Evolutionary conservation across 1,140 invertebrate genomes (phyloP), one percentile per base, ranked within the genome.

Genomic region (Neomicropteryx cornuta): DNA sequence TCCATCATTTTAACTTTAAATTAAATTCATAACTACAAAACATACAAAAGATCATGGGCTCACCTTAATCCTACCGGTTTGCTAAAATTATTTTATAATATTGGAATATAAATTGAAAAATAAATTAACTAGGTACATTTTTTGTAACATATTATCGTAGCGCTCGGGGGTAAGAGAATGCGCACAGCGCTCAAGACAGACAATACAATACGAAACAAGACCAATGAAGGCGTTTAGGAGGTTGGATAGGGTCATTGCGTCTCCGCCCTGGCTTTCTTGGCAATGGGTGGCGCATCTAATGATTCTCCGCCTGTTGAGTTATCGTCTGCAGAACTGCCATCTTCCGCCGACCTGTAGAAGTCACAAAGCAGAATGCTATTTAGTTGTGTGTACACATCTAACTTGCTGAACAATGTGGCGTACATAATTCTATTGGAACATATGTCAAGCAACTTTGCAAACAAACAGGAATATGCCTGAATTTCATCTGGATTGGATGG

Each of bases 101-200:
- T 65, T 64, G n/a, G n/a, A n/a, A n/a, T n/a, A n/a, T n/a, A 64
- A 69, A 69, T 67, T 66, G 57, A 63, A 67, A 65, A 69, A 69
- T 69, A 69, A 69, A 69, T 69, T 69, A 69, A 58, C 66, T 69
- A 69, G 66, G 64, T 68, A 68, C 66, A 68, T 65, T 66, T 58
- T 65, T 64, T 65, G 58, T 29, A 24, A 40, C 24, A 34, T 27
- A 21, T 32, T 38, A 38, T 27, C 14, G 19, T 31, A 20, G 17
- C 40, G 8, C 24, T n/a, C 8, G 24, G 8, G 24, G 24, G 8
- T 27, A 8, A n/a, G 24, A 8, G 8, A 8, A 14, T 21, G 19
- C 19, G 19, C 20, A 34, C 18, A 21, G 23, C 20, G 33, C 23
- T 21, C 33, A 34, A 13, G 23, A 21, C 14, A 34, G 13, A 34